Base-by-base conservation (phyloP, 2,113 vertebrate genomes). In the Oxyura jamaicensis region DNA sequence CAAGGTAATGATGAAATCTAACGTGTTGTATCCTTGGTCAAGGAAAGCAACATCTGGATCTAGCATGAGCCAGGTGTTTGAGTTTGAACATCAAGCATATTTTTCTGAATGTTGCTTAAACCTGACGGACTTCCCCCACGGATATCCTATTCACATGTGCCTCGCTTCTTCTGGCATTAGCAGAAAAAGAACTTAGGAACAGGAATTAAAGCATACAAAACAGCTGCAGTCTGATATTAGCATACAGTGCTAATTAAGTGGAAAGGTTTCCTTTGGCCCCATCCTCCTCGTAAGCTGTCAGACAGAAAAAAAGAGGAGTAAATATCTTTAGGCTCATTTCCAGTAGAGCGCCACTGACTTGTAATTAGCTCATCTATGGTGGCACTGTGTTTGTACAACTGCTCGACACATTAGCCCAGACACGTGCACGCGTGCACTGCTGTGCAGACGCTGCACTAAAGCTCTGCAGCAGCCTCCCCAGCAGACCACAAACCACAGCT, bases 401-500 rank as follows among this genome's bases (percentile, higher is more conserved):
- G 62, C 72, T 36, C 17, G 68, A 71, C 78, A 48, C 56, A 2
- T 9, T 16, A 33, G 67, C 71, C 53, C 42, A 28, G 41, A 60
- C 72, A 17, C 0, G 2, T 6, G 84, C 44, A 39, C 1, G 2
- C 8, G 3, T 8, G 41, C 59, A n/a, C 63, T 23, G 33, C 58
- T 3, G 7, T 31, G 44, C n/a, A 44, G 82, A 28, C 36, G 23
- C 41, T 0, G 0, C 0, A 29, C 4, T 3, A 15, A 53, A 60
- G 10, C 35, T n/a, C 82, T 3, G 20, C 68, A 62, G 59, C 36
- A 65, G 50, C 55, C n/a, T 5, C 28, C 68, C 73, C 76, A 22
- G 10, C 65, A 66, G 60, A 83, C 12, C 42, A 50, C 33, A 23
- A 77, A 71, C 3, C 0, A 5, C 63, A 67, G 8, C 63, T 33